Base-by-base conservation (phyloP, 1,140 invertebrate genomes). In the Drosophila insularis region DNA sequence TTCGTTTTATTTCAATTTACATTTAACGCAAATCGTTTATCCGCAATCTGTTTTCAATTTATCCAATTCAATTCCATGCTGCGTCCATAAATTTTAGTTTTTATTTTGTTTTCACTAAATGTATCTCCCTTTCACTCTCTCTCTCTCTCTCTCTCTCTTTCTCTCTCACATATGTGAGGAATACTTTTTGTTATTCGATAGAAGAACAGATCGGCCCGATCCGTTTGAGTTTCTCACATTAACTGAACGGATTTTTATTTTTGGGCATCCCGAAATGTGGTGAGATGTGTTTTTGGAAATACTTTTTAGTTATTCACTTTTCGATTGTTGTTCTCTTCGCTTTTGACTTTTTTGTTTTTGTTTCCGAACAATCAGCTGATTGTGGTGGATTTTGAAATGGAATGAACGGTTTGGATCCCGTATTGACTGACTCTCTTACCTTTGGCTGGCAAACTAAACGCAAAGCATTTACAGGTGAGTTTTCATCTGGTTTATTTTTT, bases 1-100 rank as follows among this genome's bases (percentile, higher is more conserved):
- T 64, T 71, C n/a, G 69, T 69, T 63, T 59, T 54, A 63, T 64
- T 39, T 58, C 14, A 35, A 75, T 78, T 78, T 74, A 75, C 68
- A 75, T 67, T 75, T 71, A 68, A 63, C 21, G 55, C 66, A 23
- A 17, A 65, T 58, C n/a, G 31, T 35, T 17, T 58, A 58, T 58
- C 8, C 31, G 55, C 55, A 58, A 58, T 58, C 55, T 58, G 55
- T 35, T 58, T 58, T 58, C 55, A 58, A 58, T 58, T 35, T 58
- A 8, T 35, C n/a, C 55, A 31, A 58, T 58, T 58, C 55, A 37
- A 35, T 58, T 58, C 31, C 55, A 58, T 58, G 55, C 55, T 58
- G 55, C 32, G 55, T 58, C 14, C 55, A 58, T 58, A 58, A 58
- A 58, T 35, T 35, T 14, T 37, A 58, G 31, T 35, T 58, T 58